phyloP scores from a whole-genome alignment of 35 echinoderm and acorn worm species.

The Amphiura filiformis region DNA sequence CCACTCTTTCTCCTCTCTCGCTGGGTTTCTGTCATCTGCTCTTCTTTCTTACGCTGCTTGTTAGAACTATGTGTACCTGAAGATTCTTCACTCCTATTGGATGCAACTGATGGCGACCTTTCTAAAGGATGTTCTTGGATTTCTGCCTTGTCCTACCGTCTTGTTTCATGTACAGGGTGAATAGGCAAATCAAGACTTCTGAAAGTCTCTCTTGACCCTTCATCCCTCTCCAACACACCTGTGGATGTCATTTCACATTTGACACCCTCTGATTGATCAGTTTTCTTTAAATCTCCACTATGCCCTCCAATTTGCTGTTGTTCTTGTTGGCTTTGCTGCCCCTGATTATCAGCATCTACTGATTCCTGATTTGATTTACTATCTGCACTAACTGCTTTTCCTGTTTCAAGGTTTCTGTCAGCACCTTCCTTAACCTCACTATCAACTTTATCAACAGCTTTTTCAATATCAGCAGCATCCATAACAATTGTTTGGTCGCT shows the following conservation, averaged over 20 bases:
- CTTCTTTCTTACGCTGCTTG: background rate
- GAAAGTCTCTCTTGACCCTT: background rate
- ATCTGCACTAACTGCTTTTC: no score
- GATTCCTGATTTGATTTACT: background rate
- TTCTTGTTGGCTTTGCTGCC: no score
- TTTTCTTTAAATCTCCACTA: no score
- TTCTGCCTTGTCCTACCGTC: background rate
- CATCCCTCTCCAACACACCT: no score
- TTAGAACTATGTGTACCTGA: no score
- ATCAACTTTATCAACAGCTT: background rate
- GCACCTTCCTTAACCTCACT: background rate
- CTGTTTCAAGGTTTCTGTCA: no score
- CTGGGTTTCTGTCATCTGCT: background rate
- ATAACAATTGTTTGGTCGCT: background rate
- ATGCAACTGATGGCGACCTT: background rate
- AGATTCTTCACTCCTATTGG: background rate
- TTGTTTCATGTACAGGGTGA: background rate
- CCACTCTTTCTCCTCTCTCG: background rate
- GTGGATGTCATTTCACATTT: no score
- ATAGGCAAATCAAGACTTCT: background rate
- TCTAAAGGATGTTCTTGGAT: background rate
- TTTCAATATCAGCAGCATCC: background rate
- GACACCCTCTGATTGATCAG: no score
- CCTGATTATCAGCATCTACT: no score
- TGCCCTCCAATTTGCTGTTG: no score